Evolutionary conservation across 2,888 invertebrate species (phyloP), one percentile per base, ranked within the genome.

Genomic region (Sipha maydis): DNA sequence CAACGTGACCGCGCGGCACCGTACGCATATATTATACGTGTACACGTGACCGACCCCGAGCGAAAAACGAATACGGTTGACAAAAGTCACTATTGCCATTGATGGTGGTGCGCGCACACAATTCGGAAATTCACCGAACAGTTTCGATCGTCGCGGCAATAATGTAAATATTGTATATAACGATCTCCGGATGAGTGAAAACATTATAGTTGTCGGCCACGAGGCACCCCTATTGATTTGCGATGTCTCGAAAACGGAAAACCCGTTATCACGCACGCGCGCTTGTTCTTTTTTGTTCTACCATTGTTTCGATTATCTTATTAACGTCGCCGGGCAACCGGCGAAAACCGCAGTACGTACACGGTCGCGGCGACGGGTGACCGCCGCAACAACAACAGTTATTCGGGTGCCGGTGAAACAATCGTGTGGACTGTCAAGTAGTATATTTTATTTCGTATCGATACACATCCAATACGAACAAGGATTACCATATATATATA

Each of bases 391-490:
- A 41, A 83, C 69, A 31, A 84, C 75, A 56, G 84, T 76, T 84
- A 84, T 76, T 84, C 84, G 76, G 84, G 41, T 75, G 76, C 84
- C 41, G 61, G 76, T 28, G 84, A 76, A 76, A 84, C 76, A 84
- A 84, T 84, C 76, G 84, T 76, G 28, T 67, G 76, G 61, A 56
- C 76, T 76, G 84, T 84, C 76, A 41, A 76, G 71, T 61, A 28
- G 8, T 84, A 76, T 76, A 76, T 76, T 84, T 84, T 76, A 84
- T 84, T 84, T 41, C 76, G 76, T 76, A 76, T 84, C 84, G 84
- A 84, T 76, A 67, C 67, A 76, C 84, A 41, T 76, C 84, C 83
- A 14, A 84, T 67, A 80, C n/a, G 9, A 19, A 73, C n/a, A 21
- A 56, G 56, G 38, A 61, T 38, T 67, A 76, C 84, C 38, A 38